Percentiles rank a stretch among this genome's conserved stretches.
Evolutionary conservation across 2,113 vertebrate genomes (phyloP).

Genomic region (Cephalopholis sonnerati): DNA sequence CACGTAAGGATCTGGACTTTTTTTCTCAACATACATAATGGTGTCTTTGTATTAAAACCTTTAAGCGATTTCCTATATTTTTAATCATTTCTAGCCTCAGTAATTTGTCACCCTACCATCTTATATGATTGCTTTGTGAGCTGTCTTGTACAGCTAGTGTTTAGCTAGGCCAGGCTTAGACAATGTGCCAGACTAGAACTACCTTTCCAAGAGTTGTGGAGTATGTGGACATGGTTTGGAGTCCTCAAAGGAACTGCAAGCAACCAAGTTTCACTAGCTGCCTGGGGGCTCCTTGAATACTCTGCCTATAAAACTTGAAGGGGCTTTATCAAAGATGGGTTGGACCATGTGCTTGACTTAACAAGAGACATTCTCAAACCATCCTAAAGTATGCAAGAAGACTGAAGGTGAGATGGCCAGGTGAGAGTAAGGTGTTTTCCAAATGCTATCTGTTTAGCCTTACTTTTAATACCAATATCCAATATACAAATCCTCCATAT

Average conservation of each 20-base stretch:
- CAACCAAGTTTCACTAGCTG: background rate
- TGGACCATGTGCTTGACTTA: slow-evolving; percentile 8
- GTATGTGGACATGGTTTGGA: slow-evolving; percentile 8
- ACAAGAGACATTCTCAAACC: slow-evolving; percentile 8
- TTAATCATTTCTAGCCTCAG: background rate
- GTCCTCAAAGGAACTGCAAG: background rate
- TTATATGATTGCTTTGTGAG: background rate
- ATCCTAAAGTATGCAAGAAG: background rate
- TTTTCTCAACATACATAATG: background rate
- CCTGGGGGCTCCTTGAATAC: background rate
- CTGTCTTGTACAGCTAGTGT: background rate
- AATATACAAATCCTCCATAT: background rate
- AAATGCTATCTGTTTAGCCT: background rate
- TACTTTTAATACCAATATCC: background rate
- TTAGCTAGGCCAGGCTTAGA: background rate
- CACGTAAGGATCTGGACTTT: slow-evolving; percentile 67
- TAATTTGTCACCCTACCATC: background rate
- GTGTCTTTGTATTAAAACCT: background rate
- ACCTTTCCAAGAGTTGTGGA: background rate
- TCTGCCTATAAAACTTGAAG: background rate
- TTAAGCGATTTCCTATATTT: background rate
- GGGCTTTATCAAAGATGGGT: background rate
- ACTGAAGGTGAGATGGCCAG: slow-evolving; percentile 14
- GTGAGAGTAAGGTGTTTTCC: slow-evolving; percentile 1
- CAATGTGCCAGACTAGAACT: background rate